Evolutionary conservation across 2,797 vertebrate genomes (phyloP), one percentile per base, ranked within the genome.

Genomic region (Halcyon badia): DNA sequence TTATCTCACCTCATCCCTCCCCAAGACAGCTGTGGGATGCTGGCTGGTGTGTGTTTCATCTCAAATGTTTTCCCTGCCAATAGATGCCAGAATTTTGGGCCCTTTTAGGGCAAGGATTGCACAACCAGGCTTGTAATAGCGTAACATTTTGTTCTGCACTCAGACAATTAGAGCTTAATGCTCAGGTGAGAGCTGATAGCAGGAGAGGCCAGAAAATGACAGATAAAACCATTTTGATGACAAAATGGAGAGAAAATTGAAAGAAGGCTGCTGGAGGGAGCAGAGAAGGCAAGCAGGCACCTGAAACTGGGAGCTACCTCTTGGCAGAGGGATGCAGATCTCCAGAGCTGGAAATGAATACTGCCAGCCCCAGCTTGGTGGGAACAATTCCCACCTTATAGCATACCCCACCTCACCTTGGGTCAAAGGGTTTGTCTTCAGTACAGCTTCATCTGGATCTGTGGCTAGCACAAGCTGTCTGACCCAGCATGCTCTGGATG

Each of bases 1-100:
- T 70, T 9, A 1, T 48, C 42, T 86, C 87, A 92, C 87, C 72
- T 83, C 60, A 66, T 83, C 80, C 37, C 76, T 92, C 54, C 58
- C 19, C 39, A 12, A 80, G 54, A 66, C 26, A 26, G 56, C 21
- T 1, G 0, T 4, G 82, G 46, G 41, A 11, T 83, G 49, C 49
- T 80, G 64, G 22, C 60, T 78, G 81, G 11, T 1, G 2, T 22
- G 25, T 44, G 51, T 60, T 25, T 31, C 60, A 35, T 18, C 51
- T 35, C 41, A 46, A 79, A 33, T 0, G 0, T 68, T 79, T 79
- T 78, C 41, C 20, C 58, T 39, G 52, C 72, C 60, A 35, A 9
- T 2, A 49, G 54, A 52, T 64, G 33, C 33, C 72, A 86, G 48
- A 58, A 52, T 72, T 25, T 82, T 4, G 25, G 62, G 41, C 41